A percentile compares a stretch with the other conserved stretches of the same genome.
phyloP scores from a whole-genome alignment of 1,140 invertebrate species.

The Euura saliciscinereae region DNA sequence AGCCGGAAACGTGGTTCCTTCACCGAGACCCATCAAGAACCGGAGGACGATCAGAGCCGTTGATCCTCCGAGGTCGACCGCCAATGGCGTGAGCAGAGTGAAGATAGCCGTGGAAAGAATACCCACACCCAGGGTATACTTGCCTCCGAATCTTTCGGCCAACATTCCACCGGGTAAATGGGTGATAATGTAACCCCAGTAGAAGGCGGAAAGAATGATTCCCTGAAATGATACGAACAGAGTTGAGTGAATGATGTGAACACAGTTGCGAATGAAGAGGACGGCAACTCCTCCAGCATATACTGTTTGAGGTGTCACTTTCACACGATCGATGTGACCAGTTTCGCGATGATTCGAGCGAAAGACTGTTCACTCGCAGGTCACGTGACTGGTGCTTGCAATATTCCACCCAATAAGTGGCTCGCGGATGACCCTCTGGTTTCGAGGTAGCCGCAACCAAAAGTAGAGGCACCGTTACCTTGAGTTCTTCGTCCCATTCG shows the following conservation, averaged over 20 bases:
- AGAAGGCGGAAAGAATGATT: slow-evolving; percentile 80
- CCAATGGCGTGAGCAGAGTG: slow-evolving; percentile 69
- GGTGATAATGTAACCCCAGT: slow-evolving; percentile 75
- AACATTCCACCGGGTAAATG: slow-evolving; percentile 72
- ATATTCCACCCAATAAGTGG: no score
- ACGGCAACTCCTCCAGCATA: no score
- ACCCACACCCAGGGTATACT: slow-evolving; percentile 73
- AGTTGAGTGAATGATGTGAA: not conserved
- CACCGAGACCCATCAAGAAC: slow-evolving; percentile 70
- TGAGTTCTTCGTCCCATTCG: slow-evolving; percentile 64
- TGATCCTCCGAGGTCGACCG: slow-evolving; percentile 51
- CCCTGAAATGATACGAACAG: slow-evolving; percentile 63
- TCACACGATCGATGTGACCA: no score
- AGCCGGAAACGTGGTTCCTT: slow-evolving; percentile 76
- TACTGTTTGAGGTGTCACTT: no score
- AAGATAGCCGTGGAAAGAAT: slow-evolving; percentile 75
- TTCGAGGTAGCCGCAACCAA: no score
- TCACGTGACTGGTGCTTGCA: no score
- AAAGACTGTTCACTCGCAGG: no score
- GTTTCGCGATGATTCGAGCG: slow-evolving; percentile 32
- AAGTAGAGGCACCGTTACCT: no score
- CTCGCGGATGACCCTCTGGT: no score
- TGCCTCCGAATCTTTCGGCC: slow-evolving; percentile 74
- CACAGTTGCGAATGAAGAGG: no score
- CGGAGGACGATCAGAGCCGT: slow-evolving; percentile 66